phyloP scores from a whole-genome alignment of 2,797 vertebrate species.

The Odontamblyopus lacepedii region DNA sequence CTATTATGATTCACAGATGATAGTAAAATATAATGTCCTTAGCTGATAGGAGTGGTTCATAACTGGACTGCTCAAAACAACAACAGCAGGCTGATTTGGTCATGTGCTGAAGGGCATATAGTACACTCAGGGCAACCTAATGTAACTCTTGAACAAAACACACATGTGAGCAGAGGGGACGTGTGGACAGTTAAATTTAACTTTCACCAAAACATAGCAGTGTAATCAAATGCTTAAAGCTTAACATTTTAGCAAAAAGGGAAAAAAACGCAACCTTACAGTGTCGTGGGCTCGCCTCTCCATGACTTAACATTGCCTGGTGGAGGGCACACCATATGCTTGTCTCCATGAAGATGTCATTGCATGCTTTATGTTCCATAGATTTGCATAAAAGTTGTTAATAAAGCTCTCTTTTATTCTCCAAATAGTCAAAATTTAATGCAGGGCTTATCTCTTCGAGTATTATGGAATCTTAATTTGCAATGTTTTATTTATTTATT shows the following conservation, averaged over 20 bases:
- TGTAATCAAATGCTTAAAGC: neutral
- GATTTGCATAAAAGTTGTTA: no score
- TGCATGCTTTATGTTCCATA: no score
- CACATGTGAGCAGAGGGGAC: neutral
- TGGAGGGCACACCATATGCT: neutral
- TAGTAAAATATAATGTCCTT: conserved; percentile 24
- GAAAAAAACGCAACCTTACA: neutral
- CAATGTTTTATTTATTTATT: no score
- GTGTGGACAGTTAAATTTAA: neutral
- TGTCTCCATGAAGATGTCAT: neutral
- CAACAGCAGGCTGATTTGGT: conserved; percentile 27
- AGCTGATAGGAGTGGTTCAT: conserved; percentile 26
- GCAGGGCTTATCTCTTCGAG: no score
- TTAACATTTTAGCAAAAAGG: neutral
- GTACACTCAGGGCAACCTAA: conserved; percentile 7
- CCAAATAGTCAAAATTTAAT: no score
- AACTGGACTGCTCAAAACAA: conserved; percentile 44
- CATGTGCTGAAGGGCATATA: conserved; percentile 7
- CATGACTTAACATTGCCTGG: neutral
- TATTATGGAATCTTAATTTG: no score
- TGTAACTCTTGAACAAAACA: conserved; percentile 3
- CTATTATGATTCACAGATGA: conserved; percentile 19
- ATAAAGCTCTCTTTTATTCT: no score
- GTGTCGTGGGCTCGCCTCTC: neutral
- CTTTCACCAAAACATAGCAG: neutral